phyloP scores from a whole-genome alignment of 2,113 vertebrate genomes.

The Brienomyrus longianalis region DNA sequence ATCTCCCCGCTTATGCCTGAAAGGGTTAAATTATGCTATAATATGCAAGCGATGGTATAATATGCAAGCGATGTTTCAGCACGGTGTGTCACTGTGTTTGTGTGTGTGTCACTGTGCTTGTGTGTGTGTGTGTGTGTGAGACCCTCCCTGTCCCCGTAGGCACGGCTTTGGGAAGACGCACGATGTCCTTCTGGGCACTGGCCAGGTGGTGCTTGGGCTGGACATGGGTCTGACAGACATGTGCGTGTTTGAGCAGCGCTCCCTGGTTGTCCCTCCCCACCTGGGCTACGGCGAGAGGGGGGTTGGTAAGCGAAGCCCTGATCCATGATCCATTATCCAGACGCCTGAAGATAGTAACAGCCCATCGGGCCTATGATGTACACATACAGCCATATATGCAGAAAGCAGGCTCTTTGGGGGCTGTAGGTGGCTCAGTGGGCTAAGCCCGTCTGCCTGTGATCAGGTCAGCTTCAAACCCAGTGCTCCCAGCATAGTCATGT shows the following conservation, averaged over 20 bases:
- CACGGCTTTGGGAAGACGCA: constrained; percentile 80
- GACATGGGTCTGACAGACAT: constrained; percentile 85
- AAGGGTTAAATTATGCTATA: neutral
- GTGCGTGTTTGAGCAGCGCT: constrained; percentile 88
- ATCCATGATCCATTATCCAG: neutral
- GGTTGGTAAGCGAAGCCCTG: constrained; percentile 72
- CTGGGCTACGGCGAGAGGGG: constrained; percentile 91
- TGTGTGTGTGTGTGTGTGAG: neutral
- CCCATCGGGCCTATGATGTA: neutral
- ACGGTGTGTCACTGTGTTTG: neutral
- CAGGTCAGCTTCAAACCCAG: neutral
- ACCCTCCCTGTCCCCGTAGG: neutral
- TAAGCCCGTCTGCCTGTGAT: neutral
- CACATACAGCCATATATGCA: neutral
- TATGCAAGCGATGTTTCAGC: too few relatives aligned
- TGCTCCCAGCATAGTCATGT: neutral
- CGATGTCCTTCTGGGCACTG: constrained; percentile 84
- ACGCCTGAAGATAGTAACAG: neutral
- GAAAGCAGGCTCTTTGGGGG: neutral
- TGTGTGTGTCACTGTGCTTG: too few relatives aligned
- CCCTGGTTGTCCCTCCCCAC: constrained; percentile 80
- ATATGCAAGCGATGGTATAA: neutral
- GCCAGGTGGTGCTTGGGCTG: constrained; percentile 90
- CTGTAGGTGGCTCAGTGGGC: neutral
- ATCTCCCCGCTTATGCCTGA: neutral